A percentile compares a stretch with the other conserved stretches of the same genome.
These are phyloP conservation scores for Parasteatoda lunata DNA, from an alignment of 2,888 invertebrate species.

Conservation along the genomic window DNA sequence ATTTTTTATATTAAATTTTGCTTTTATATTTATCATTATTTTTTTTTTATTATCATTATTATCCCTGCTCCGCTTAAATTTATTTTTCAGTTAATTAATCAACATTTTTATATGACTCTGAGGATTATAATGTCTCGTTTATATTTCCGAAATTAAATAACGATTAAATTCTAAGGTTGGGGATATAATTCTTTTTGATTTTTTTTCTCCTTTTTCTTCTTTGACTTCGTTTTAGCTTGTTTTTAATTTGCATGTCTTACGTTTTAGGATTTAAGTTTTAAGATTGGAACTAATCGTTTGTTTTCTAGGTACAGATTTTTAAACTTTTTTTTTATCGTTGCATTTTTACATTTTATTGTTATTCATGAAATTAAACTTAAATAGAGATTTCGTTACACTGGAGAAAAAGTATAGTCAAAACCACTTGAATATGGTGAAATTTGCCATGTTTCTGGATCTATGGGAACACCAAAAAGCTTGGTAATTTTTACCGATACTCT, in stretches of 20 bases:
- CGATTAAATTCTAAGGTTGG: slow-evolving; percentile 62
- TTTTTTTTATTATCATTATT: slow-evolving; percentile 52
- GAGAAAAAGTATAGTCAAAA: too few species aligned
- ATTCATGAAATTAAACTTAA: too few species aligned
- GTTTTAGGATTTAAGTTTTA: too few species aligned
- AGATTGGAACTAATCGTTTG: too few species aligned
- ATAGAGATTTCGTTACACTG: too few species aligned
- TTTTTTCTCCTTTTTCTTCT: not conserved
- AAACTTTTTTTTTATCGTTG: too few species aligned
- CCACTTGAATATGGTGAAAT: too few species aligned
- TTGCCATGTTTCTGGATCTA: too few species aligned
- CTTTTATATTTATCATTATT: slow-evolving; percentile 17
- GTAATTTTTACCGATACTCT: too few species aligned
- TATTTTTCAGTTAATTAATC: slow-evolving; percentile 63
- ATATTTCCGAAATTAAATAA: slow-evolving; percentile 60
- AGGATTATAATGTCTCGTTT: slow-evolving; percentile 65
- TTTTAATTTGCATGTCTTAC: slow-evolving; percentile 27
- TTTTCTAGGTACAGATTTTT: too few species aligned
- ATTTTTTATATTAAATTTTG: slow-evolving; percentile 25
- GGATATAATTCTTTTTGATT: slow-evolving; percentile 17
- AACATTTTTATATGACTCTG: slow-evolving; percentile 58
- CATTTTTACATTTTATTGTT: too few species aligned
- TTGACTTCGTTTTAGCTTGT: slow-evolving; percentile 3
- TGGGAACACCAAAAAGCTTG: too few species aligned
- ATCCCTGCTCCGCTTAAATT: slow-evolving; percentile 46